phyloP scores from a whole-genome alignment of 2,888 invertebrate species.

The Apamea anceps region DNA sequence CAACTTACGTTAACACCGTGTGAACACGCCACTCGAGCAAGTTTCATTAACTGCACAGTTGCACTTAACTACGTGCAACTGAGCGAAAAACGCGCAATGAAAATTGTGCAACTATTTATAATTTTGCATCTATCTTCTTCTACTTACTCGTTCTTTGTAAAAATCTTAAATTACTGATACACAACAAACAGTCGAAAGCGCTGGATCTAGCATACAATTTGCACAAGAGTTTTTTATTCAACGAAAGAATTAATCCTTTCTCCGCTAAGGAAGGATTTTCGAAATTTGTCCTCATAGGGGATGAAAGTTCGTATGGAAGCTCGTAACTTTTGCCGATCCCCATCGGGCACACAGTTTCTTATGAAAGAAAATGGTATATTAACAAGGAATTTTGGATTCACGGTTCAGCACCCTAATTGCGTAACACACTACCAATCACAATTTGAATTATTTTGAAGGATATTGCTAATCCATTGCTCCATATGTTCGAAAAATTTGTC shows the following conservation, averaged over 20 bases:
- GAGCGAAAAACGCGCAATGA: constrained; percentile 4
- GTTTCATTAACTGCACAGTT: constrained; percentile 35
- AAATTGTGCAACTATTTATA: constrained; percentile 13
- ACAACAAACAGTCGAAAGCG: too few species aligned
- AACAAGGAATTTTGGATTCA: background rate
- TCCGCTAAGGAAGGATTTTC: background rate
- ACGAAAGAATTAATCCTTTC: background rate
- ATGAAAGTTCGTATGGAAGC: background rate
- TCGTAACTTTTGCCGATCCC: background rate
- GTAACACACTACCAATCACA: too few species aligned
- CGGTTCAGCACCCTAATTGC: background rate
- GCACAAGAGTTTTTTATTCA: background rate
- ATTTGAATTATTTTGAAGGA: too few species aligned
- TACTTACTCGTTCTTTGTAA: background rate
- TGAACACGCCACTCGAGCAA: constrained; percentile 52
- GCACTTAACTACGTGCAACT: background rate
- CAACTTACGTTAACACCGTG: constrained; percentile 48
- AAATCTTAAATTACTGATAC: background rate
- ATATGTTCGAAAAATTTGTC: background rate
- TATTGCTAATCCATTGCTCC: too few species aligned
- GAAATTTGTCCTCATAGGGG: too few species aligned
- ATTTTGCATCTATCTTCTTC: too few species aligned
- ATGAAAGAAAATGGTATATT: too few species aligned
- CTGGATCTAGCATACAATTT: background rate
- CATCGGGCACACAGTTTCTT: background rate